Conservation (phyloP, 2,113 vertebrate genomes). For the Tamias sibiricus region DNA sequence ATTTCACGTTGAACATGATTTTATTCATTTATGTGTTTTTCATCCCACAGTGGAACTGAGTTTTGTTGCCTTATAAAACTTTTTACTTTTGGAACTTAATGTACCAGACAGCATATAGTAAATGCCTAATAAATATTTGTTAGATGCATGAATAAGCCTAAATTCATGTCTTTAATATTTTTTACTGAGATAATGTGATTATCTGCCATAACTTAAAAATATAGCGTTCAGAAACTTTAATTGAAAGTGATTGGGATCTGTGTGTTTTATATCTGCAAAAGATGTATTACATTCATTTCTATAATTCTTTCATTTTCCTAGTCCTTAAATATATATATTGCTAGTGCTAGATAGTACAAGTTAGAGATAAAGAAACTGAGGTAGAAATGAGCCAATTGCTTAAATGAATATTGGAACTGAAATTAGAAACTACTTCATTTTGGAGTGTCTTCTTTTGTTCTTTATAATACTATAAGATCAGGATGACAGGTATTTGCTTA, state of each 20-base stretch:
- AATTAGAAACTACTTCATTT: not conserved
- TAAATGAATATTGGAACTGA: not conserved
- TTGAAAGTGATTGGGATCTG: not conserved
- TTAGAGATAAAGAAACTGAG: not conserved
- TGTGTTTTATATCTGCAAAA: not conserved
- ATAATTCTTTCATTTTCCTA: not conserved
- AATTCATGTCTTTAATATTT: not conserved
- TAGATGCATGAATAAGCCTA: not conserved
- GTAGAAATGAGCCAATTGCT: not conserved
- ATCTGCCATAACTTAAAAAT: not conserved
- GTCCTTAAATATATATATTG: not conserved
- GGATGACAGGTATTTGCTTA: conserved; percentile 12
- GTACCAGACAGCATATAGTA: not conserved
- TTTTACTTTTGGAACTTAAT: not conserved
- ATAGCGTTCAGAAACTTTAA: not conserved
- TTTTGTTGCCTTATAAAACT: not conserved
- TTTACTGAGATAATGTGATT: not conserved
- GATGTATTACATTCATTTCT: not conserved
- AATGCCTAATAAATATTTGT: not conserved
- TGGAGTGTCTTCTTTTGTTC: not conserved
- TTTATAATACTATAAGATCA: not conserved
- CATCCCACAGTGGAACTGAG: not conserved
- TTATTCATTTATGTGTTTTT: not conserved
- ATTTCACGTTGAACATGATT: not conserved
- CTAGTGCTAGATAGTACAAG: not conserved